These are phyloP conservation scores for Catocala nupta DNA, from an alignment of 2,888 invertebrate genomes.

Conservation along the genomic window DNA sequence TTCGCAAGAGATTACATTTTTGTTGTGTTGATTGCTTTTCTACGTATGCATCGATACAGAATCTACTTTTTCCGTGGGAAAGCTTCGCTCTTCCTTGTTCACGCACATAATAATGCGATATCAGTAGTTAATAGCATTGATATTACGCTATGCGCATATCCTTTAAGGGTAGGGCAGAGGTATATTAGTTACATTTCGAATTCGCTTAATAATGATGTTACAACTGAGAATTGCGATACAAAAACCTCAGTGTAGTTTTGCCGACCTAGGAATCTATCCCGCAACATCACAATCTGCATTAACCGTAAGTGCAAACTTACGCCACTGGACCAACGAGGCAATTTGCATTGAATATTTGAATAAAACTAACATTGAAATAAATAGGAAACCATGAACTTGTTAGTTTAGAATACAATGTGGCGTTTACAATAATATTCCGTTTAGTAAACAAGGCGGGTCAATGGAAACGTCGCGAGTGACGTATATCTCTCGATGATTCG, in stretches of 20 bases:
- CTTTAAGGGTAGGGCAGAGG: too few relatives aligned
- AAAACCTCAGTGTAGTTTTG: too few relatives aligned
- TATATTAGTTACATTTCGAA: too few relatives aligned
- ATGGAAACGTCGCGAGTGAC: conserved; percentile 42
- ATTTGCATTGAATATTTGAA: neutral
- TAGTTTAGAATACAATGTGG: conserved; percentile 10
- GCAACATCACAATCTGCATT: too few relatives aligned
- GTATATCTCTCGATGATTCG: conserved; percentile 47
- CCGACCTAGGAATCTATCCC: too few relatives aligned
- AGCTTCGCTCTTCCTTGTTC: neutral
- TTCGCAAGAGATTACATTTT: conserved; percentile 22
- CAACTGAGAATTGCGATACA: too few relatives aligned
- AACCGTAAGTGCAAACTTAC: too few relatives aligned
- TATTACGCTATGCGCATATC: too few relatives aligned
- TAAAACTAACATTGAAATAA: conserved; percentile 4
- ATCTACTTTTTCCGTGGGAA: conserved; percentile 1
- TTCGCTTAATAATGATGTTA: too few relatives aligned
- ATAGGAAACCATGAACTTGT: conserved; percentile 16
- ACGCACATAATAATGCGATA: too few relatives aligned
- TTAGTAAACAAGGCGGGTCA: conserved; percentile 36
- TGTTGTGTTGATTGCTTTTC: conserved; percentile 16
- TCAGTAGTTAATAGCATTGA: too few relatives aligned
- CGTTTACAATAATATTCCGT: conserved; percentile 24
- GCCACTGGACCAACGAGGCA: neutral
- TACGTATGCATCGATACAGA: conserved; percentile 4